Conservation (phyloP, 2,797 vertebrate species). For the Pygocentrus nattereri region DNA sequence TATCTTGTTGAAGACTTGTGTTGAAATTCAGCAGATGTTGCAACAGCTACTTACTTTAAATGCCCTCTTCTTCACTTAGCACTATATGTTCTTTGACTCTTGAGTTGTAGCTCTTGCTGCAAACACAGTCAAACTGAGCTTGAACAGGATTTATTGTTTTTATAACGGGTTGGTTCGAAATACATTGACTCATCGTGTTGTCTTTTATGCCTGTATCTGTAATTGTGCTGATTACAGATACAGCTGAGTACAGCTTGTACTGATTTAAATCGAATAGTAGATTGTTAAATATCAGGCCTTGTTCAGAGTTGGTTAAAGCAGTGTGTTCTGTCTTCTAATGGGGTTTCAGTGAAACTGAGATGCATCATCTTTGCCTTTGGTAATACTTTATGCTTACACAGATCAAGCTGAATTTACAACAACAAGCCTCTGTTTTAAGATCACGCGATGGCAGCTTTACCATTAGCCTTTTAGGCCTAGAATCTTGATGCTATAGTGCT, state of each 20-base stretch:
- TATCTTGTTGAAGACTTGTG: neutral
- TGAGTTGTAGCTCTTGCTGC: neutral
- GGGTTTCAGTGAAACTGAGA: neutral
- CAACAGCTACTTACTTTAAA: neutral
- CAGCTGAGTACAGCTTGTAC: neutral
- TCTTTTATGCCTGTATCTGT: neutral
- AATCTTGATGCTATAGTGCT: neutral
- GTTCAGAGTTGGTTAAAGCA: neutral
- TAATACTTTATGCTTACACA: neutral
- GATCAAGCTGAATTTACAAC: neutral
- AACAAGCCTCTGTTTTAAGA: neutral
- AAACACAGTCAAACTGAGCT: too few relatives aligned
- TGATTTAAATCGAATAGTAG: neutral
- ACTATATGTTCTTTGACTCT: neutral
- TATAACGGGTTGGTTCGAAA: neutral
- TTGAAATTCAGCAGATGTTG: neutral
- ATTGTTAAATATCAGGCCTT: neutral
- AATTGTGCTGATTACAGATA: neutral
- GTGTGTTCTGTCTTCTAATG: neutral
- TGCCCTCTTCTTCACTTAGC: neutral
- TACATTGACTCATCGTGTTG: neutral
- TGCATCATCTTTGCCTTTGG: neutral
- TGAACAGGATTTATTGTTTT: too few relatives aligned
- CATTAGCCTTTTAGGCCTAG: neutral
- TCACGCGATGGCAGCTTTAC: neutral